These are phyloP conservation scores for Agrochola lychnidis DNA, from an alignment of 2,888 invertebrate species.

Conservation along the genomic window DNA sequence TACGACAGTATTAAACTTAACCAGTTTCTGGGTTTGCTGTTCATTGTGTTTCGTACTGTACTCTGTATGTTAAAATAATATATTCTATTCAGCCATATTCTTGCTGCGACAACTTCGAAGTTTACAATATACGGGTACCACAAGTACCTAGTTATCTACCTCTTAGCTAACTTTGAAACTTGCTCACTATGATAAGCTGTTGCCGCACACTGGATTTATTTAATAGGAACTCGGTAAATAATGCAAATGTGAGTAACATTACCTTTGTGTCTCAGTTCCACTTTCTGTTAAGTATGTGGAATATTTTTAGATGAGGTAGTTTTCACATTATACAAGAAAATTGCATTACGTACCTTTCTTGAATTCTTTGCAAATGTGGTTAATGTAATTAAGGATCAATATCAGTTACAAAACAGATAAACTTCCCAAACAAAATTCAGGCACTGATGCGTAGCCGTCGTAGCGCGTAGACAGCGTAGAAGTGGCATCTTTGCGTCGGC, in stretches of 20 bases:
- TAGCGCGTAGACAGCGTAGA: slow-evolving; percentile 14
- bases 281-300: background rate
- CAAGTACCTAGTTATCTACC: slow-evolving; percentile 54
- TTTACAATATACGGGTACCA: slow-evolving; percentile 38
- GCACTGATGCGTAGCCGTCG: background rate
- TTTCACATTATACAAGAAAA: background rate
- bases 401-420: background rate
- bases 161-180: slow-evolving; percentile 46
- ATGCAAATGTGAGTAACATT: slow-evolving; percentile 27
- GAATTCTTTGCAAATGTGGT: background rate
- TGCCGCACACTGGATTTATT: slow-evolving; percentile 41
- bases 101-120: slow-evolving; percentile 30
- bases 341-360: background rate
- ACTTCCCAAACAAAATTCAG: background rate
- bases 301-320: background rate
- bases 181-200: slow-evolving; percentile 44
- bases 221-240: slow-evolving; percentile 37
- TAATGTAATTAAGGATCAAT: background rate
- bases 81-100: slow-evolving; percentile 22
- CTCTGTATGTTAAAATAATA: background rate
- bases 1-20: background rate
- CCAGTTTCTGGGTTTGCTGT: background rate
- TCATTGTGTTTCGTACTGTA: background rate
- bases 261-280: slow-evolving; percentile 2
- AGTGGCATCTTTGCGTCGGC: background rate